Evolutionary conservation across 2,113 vertebrate genomes (phyloP).

Genomic region (Recurvirostra avosetta): DNA sequence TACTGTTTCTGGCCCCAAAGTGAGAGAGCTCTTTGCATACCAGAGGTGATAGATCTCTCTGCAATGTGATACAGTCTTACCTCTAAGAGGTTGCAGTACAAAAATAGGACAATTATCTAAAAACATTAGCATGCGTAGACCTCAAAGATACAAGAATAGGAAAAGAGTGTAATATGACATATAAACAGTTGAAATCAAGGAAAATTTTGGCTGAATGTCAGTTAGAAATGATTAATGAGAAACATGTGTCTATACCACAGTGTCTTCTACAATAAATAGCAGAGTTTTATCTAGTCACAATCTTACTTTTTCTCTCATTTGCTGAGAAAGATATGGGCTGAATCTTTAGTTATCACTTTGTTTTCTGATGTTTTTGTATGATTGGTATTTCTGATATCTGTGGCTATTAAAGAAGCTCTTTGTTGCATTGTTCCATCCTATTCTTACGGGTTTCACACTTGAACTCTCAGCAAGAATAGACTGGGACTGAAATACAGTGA

Average conservation of each 20-base stretch:
- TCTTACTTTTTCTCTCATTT: not conserved
- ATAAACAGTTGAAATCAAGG: constrained; percentile 17
- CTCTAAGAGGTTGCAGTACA: not conserved
- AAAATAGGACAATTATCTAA: constrained; percentile 17
- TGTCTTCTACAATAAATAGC: not conserved
- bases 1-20: not conserved
- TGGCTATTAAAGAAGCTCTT: not conserved
- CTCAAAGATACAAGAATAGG: not conserved
- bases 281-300: not conserved
- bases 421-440: not conserved
- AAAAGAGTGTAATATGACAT: not conserved
- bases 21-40: not conserved
- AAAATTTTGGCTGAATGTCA: not conserved
- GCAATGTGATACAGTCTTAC: not conserved
- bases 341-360: not conserved
- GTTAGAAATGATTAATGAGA: constrained; percentile 2
- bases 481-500: not conserved
- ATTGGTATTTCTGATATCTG: not conserved
- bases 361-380: not conserved
- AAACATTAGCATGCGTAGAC: not conserved
- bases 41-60: not conserved
- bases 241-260: not conserved
- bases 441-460: not conserved
- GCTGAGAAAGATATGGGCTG: not conserved
- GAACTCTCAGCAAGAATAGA: not conserved